Base-by-base conservation (phyloP, 2,888 invertebrate species). In the Nephrotoma guestfalica region DNA sequence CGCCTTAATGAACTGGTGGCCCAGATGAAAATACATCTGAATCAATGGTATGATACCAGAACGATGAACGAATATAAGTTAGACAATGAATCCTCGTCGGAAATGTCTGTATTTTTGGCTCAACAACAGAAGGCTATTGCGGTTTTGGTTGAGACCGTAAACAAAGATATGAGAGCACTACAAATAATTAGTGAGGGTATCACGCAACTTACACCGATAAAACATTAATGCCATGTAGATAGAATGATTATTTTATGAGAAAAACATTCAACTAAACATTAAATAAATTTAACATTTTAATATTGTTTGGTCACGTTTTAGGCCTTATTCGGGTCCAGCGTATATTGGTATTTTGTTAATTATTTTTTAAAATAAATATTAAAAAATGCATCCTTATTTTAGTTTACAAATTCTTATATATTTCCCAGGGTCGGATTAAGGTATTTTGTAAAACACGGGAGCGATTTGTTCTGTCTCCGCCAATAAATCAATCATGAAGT, bases 111-210 rank as follows among this genome's bases (percentile, higher is more conserved):
- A 92, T 97, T 97, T 91, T 91, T 98, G 87, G 93, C 94, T 85
- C 94, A 97, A 92, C 96, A 98, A 90, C 98, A 98, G 90, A 95
- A 95, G 87, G 98, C 98, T 0, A 96, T 98, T 93, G 94, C 95
- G 42, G 96, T 97, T 89, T 92, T 98, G 30, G 94, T 97, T 88
- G 95, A 95, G 87, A 96, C 97, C 0, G 95, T 97, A 42, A 96
- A 96, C 88, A 94, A 94, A 86, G 98, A 98, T 90, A 90, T 96
- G 87, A 94, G 95, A 86, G 95, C 96, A 41, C 92, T 98, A 87
- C 95, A 95, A 90, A 94, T 94, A 45, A 96, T 97, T 88, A 93
- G 94, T n/a, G 95, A 95, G 87, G 96, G 96, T 43, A 94, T 96
- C 94, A 93, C 94, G 1, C 93, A 94, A 84, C 91, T 94, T 42